Conservation (phyloP, 2,888 invertebrate genomes). For the Arrhopalites spinosus region DNA sequence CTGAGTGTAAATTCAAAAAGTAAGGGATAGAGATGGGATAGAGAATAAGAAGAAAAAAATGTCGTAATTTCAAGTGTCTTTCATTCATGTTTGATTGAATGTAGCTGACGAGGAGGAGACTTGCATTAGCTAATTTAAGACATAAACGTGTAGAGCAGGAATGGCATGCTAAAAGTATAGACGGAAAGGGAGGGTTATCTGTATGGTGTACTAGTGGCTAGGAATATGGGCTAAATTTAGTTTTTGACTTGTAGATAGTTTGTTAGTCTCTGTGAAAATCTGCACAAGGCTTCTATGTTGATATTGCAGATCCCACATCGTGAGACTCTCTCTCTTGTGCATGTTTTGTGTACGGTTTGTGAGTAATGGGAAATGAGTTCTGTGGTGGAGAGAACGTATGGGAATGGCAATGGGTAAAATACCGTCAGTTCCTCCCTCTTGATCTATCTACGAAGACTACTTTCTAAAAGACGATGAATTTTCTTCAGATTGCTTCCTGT, state of each 20-base stretch:
- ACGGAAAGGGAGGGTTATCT: too few relatives aligned
- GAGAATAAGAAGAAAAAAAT: too few relatives aligned
- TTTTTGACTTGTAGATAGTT: constrained; percentile 22
- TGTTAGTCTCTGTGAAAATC: constrained; percentile 28
- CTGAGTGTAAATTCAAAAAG: too few relatives aligned
- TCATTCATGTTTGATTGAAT: too few relatives aligned
- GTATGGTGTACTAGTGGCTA: background rate
- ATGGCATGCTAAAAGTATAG: background rate
- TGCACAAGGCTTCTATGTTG: constrained; percentile 35
- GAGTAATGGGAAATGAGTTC: constrained; percentile 41
- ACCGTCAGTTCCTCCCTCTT: constrained; percentile 34
- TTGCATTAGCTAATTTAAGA: too few relatives aligned
- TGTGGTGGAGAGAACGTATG: constrained; percentile 12
- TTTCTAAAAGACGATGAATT: constrained; percentile 35
- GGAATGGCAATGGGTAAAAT: constrained; percentile 30
- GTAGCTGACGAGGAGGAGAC: too few relatives aligned
- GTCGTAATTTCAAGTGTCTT: too few relatives aligned
- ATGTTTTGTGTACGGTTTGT: constrained; percentile 29
- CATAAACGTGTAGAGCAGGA: background rate
- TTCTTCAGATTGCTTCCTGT: constrained; percentile 37
- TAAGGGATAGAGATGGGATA: too few relatives aligned
- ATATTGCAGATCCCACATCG: constrained; percentile 35
- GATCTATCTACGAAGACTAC: constrained; percentile 24
- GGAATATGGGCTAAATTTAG: constrained; percentile 35
- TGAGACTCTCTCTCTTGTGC: background rate